Evolutionary conservation across 2,113 vertebrate genomes (phyloP).

Genomic region (Campylomormyrus tamandua): DNA sequence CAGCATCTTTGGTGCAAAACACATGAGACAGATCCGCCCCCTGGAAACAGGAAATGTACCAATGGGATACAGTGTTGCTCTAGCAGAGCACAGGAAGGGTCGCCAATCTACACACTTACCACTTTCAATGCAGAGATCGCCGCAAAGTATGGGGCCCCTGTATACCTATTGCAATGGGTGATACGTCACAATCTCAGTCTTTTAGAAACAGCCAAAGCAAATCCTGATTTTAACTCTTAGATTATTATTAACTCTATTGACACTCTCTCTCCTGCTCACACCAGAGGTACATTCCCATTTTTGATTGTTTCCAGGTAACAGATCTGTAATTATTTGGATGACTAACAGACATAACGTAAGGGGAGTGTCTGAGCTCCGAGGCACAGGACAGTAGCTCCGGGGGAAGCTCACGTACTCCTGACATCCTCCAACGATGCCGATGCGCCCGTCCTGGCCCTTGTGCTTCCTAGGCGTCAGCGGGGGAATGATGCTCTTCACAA

Average conservation of each 20-base stretch:
- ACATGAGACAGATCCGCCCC: constrained; percentile 94
- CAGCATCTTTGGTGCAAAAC: constrained; percentile 92
- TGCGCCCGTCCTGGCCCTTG: constrained; percentile 90
- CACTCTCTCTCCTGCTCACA: neutral
- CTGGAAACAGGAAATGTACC: constrained; percentile 47
- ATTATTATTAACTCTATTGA: neutral
- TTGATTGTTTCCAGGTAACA: neutral
- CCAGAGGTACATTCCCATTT: neutral
- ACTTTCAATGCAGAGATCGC: constrained; percentile 93
- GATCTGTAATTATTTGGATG: neutral
- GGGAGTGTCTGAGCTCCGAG: neutral
- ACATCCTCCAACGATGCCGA: constrained; percentile 89
- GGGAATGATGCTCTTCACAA: constrained; percentile 79
- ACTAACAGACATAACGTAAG: neutral
- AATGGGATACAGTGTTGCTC: neutral
- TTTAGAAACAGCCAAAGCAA: neutral
- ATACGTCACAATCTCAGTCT: neutral
- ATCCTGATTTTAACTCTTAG: neutral
- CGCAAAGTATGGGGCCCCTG: constrained; percentile 93
- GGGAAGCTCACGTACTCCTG: constrained; percentile 73
- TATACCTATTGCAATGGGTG: constrained; percentile 69
- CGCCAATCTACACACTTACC: constrained; percentile 57
- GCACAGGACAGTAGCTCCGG: neutral
- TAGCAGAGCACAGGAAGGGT: neutral
- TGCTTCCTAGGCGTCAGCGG: constrained; percentile 75